Conservation (phyloP, 2,113 vertebrate species). For the rat (Rattus norvegicus) region GRCr8 NC_086025.1:134350501-134351000, state of each 20-base stretch:
- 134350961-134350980: neutral
- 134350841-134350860: no score
- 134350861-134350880: no score
- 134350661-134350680: neutral
- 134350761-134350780: neutral
- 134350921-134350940: no score
- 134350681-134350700: neutral
- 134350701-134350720: neutral
- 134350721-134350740: neutral
- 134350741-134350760: neutral
- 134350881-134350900: no score
- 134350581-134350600: neutral
- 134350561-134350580: neutral
- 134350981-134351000: neutral
- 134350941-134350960: neutral
- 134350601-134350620: neutral
- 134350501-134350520: accelerated
- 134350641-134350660: neutral
- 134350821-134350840: no score
- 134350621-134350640: neutral
- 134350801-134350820: no score
- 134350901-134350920: neutral
- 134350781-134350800: neutral
- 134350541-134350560: neutral
- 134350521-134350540: neutral